Evolutionary conservation across 2,797 vertebrate species (phyloP).

Genomic region (Nasua narica): DNA sequence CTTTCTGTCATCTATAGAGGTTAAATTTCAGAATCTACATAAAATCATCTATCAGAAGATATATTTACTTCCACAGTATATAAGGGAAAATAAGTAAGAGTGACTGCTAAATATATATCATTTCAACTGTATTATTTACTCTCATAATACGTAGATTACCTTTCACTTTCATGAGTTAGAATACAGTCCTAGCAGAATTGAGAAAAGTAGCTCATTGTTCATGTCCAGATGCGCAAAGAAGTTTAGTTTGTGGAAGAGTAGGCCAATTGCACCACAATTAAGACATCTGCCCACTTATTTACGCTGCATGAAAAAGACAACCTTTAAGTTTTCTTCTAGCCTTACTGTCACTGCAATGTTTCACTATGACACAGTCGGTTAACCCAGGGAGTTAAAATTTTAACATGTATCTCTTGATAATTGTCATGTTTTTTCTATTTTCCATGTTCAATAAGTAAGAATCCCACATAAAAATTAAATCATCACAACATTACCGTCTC

Average conservation of each 20-base stretch:
- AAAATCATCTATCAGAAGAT: conserved; percentile 2
- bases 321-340: conserved; percentile 38
- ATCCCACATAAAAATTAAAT: conserved; percentile 52
- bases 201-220: conserved; percentile 44
- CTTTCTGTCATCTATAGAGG: neutral
- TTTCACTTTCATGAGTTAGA: conserved; percentile 38
- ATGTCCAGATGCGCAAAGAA: conserved; percentile 40
- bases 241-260: conserved; percentile 49
- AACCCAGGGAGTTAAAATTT: neutral
- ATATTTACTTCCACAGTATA: neutral
- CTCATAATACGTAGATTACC: neutral
- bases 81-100: neutral
- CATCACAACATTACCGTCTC: conserved; percentile 22
- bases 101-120: neutral
- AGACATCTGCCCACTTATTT: conserved; percentile 39
- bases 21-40: neutral
- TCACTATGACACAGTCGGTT: neutral
- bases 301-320: conserved; percentile 21
- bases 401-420: neutral
- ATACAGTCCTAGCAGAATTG: neutral
- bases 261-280: conserved; percentile 39
- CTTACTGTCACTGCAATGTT: conserved; percentile 6
- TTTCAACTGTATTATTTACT: neutral
- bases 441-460: neutral
- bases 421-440: conserved; percentile 21